phyloP scores from a whole-genome alignment of 2,797 vertebrate genomes.

The Podarcis lilfordi region DNA sequence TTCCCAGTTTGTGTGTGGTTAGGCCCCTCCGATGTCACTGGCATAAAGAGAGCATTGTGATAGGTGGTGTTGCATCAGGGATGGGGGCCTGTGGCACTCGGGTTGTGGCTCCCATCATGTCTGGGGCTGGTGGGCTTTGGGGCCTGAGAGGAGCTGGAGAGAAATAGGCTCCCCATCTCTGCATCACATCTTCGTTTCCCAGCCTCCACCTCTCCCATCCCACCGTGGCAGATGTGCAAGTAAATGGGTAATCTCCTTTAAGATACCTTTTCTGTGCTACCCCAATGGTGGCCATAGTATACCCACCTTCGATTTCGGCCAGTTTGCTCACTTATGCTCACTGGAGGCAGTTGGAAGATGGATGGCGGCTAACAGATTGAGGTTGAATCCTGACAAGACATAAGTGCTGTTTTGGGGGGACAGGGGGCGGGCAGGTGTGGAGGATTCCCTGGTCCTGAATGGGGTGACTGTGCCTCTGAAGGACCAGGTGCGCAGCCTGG shows the following conservation, averaged over 20 bases:
- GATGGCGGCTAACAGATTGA: no score
- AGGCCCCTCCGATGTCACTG: not conserved
- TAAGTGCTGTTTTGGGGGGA: no score
- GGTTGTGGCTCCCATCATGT: not conserved
- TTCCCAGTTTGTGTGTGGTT: no score
- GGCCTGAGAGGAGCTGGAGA: not conserved
- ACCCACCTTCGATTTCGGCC: not conserved
- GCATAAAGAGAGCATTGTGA: constrained; percentile 1
- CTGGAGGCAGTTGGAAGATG: no score
- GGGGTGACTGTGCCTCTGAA: no score
- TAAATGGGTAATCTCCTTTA: not conserved
- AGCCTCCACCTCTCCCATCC: not conserved
- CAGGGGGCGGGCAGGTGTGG: no score
- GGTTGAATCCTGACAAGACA: no score
- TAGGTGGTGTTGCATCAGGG: not conserved
- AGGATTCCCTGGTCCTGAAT: no score
- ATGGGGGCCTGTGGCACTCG: not conserved
- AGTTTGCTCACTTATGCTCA: no score
- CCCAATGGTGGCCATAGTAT: not conserved
- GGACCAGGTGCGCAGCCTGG: no score
- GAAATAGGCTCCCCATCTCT: not conserved
- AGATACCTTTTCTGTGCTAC: not conserved
- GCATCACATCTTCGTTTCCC: not conserved
- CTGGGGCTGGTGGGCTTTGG: not conserved
- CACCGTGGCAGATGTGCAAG: not conserved